Evolutionary conservation across 2,797 vertebrate genomes (phyloP).

Genomic region (Esox masquinongy): DNA sequence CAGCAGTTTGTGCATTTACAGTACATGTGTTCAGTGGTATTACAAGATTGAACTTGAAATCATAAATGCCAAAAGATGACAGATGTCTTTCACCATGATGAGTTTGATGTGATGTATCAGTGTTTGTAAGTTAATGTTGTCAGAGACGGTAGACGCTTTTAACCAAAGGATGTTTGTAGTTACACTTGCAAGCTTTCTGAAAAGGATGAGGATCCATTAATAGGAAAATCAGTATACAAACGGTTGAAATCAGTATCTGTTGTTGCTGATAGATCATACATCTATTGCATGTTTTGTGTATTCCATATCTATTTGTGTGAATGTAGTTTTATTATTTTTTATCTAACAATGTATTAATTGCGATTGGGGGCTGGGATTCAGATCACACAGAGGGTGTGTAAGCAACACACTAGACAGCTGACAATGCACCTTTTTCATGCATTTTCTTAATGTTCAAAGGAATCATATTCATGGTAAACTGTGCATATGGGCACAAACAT

Average conservation of each 20-base stretch:
- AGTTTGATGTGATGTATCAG: background rate
- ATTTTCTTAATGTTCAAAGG: background rate
- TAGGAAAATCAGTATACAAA: background rate
- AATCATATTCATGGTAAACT: background rate
- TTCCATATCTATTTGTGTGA: conserved; percentile 34
- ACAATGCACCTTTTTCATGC: background rate
- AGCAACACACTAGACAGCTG: background rate
- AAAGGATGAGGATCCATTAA: background rate
- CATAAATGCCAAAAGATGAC: background rate
- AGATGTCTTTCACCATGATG: background rate
- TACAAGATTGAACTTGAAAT: background rate
- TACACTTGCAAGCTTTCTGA: background rate
- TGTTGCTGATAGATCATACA: background rate
- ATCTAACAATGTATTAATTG: background rate
- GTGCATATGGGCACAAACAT: background rate
- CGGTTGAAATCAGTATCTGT: background rate
- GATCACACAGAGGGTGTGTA: background rate
- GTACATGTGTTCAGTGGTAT: conserved; percentile 7
- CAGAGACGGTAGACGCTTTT: conserved; percentile 11
- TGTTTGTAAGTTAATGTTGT: conserved; percentile 6
- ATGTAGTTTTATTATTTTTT: conserved; percentile 8
- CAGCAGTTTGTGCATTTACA: background rate
- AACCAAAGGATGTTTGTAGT: conserved; percentile 18
- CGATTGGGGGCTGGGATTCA: background rate
- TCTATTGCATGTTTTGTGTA: conserved; percentile 55